Base-by-base conservation (phyloP, 2,797 vertebrate species). In the Galago senegalensis region DNA sequence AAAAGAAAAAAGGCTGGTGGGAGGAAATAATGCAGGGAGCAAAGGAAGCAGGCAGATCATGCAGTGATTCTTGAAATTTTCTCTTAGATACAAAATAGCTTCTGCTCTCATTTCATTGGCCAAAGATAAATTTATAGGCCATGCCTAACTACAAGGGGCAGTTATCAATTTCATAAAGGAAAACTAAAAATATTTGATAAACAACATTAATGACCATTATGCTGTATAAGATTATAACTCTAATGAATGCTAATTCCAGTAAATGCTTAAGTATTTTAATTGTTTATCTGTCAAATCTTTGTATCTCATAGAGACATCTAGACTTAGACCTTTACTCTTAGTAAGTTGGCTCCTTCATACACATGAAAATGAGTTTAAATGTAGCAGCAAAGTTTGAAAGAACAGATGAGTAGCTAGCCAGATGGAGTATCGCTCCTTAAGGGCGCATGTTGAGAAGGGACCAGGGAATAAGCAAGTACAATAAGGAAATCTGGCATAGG, bases 291-390 rank as follows among this genome's bases (percentile, higher is more conserved):
- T 82, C 18, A 82, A 82, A 11, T 86, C 7, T 16, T 75, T 49
- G 18, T 58, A 18, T 83, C 34, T 85, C 40, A 58, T 2, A 94
- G 21, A 90, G 72, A 40, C 76, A 93, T 85, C 13, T 29, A 58
- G 40, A 90, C 16, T 82, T 88, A 23, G 34, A n/a, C 27, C 9
- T 83, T 13, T 65, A n/a, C 12, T 70, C 3, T 7, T 77, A 9
- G 6, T 60, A 69, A 88, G n/a, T 40, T 87, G 10, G 11, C 7
- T 11, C 67, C 31, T 49, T 76, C 23, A 27, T 5, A 73, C 40
- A 20, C 18, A 61, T 83, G 65, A 61, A 93, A 89, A 88, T 27
- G 56, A 87, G 37, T 75, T 96, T 83, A 77, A 25, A 17, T 80
- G 17, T 37, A 84, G 23, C 21, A 75, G 12, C 6, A 34, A 29